Base-by-base conservation (phyloP, 1,140 invertebrate species). In the Fopius arisanus region DNA sequence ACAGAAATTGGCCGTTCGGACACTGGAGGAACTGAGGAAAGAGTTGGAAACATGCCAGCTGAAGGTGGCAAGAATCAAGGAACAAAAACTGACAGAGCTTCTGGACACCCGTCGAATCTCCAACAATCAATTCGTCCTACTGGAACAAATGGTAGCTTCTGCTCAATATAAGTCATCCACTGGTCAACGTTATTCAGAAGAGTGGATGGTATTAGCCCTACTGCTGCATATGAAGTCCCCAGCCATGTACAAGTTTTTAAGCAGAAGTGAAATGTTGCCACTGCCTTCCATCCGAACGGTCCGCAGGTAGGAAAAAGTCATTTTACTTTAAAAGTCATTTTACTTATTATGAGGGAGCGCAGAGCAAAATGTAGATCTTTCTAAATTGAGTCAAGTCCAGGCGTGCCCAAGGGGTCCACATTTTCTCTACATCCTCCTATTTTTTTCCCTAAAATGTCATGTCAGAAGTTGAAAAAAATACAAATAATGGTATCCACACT, bases 141-240 rank as follows among this genome's bases (percentile, higher is more conserved):
- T 76, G 10, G 29, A 31, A 65, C 72, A 77, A 33, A 77, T 77
- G 16, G 2, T 77, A 0, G 31, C 4, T 4, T 67, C 75, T 21
- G 23, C 75, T 2, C 16, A 43, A 31, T 37, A 16, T 12, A 68
- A 67, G 26, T 21, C n/a, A 1, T 28, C 12, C 1, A 63, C 26
- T 16, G 75, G 75, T 19, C 4, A 37, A 28, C 23, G 72, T 16
- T 74, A 77, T 65, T 74, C 72, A 14, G 72, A 74, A 65, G 41
- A 77, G 0, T 77, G 75, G 75, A 12, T 77, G 19, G 33, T 77
- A 10, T 41, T 77, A 16, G 71, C 68, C 37, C 63, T 77, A 29
- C 33, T 77, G 12, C 37, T 77, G 3, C 40, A 77, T 37, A 71
- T 77, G 67, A 31, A 73, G 5, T 77, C 75, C 23, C 59, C 67